Conservation (phyloP, 2,797 vertebrate species). For the Meriones psammophilus region DNA sequence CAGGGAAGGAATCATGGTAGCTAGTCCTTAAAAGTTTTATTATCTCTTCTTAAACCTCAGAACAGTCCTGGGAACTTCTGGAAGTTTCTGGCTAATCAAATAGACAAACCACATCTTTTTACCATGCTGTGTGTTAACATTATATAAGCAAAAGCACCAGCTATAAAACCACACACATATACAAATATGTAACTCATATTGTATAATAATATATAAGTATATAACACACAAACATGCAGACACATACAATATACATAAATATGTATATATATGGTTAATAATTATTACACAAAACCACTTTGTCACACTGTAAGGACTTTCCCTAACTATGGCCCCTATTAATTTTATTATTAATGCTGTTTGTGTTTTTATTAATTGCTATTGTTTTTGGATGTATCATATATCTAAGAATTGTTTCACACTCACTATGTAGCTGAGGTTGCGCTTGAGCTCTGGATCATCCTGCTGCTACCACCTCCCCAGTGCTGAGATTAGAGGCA, state of each 20-base stretch:
- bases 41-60: background rate
- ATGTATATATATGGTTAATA: background rate
- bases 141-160: constrained; percentile 15
- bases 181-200: background rate
- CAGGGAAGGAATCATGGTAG: background rate
- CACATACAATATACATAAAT: background rate
- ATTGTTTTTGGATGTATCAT: background rate
- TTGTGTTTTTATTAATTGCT: background rate
- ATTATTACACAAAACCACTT: constrained; percentile 61
- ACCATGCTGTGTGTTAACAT: constrained; percentile 27
- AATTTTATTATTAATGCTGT: background rate
- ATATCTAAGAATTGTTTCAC: background rate
- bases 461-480: background rate
- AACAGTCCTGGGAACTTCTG: background rate
- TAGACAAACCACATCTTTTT: background rate
- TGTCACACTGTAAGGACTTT: constrained; percentile 79
- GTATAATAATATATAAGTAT: background rate
- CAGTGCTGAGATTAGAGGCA: background rate
- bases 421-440: background rate
- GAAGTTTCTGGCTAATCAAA: constrained; percentile 10
- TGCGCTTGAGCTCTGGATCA: background rate
- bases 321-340: constrained; percentile 50
- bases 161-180: background rate
- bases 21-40: background rate
- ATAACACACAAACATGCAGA: background rate